A percentile compares a stretch with the other conserved stretches of the same genome.
phyloP scores from a whole-genome alignment of 2,113 vertebrate genomes.

The Sphaerodactylus townsendi region DNA sequence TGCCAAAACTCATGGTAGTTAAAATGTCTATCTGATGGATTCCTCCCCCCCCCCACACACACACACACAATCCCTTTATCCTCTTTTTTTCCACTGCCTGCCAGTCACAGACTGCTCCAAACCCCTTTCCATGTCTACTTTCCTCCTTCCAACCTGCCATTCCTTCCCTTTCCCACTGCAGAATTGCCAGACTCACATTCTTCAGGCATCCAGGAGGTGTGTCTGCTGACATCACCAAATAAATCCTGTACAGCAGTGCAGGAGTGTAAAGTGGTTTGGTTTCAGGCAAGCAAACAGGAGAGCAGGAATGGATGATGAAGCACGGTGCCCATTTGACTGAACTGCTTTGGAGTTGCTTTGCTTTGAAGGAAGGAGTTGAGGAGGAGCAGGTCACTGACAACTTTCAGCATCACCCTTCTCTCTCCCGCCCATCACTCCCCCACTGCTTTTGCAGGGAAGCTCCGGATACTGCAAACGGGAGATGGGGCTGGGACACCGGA shows the following conservation, averaged over 20 bases:
- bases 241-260: slow-evolving; percentile 13
- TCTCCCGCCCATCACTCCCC: neutral
- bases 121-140: neutral
- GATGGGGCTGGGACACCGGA: neutral
- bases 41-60: neutral
- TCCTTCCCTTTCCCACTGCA: neutral
- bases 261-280: neutral
- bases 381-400: fast-evolving
- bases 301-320: neutral
- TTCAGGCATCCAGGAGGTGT: slow-evolving; percentile 21
- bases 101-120: neutral
- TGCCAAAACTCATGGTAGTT: neutral
- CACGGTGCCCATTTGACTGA: neutral
- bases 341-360: neutral
- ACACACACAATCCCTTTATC: no score
- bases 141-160: neutral
- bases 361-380: fast-evolving
- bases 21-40: neutral
- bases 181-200: neutral
- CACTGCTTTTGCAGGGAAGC: neutral
- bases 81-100: neutral
- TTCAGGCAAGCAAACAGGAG: neutral
- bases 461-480: neutral
- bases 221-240: slow-evolving; percentile 29
- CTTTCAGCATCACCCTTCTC: neutral